These are phyloP conservation scores for Gnathonemus echidnorhynchus DNA, from an alignment of 2,113 vertebrate species.

Conservation along the genomic window DNA sequence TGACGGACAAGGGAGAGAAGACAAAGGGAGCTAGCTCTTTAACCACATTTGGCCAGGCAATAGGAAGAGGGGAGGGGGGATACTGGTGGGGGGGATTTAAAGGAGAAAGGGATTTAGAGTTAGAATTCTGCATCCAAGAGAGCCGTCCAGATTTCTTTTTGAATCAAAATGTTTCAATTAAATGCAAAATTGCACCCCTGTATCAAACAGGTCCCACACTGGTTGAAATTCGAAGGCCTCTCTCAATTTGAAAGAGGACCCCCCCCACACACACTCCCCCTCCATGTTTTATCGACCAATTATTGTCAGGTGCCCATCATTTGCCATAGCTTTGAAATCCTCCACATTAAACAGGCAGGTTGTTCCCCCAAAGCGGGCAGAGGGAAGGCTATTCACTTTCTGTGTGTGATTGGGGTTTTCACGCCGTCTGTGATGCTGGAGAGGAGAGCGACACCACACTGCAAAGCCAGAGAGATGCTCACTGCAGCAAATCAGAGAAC, in stretches of 20 bases:
- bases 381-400: constrained; percentile 49
- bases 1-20: constrained; percentile 23
- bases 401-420: constrained; percentile 39
- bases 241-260: constrained; percentile 42
- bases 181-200: constrained; percentile 28
- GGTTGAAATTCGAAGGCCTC: constrained; percentile 44
- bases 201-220: constrained; percentile 45
- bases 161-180: constrained; percentile 26
- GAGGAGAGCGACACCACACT: constrained; percentile 20
- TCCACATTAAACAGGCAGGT: constrained; percentile 55
- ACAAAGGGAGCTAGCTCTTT: constrained; percentile 21
- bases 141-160: constrained; percentile 35
- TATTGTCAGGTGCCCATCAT: constrained; percentile 52
- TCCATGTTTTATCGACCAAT: constrained; percentile 50
- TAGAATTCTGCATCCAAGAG: constrained; percentile 44
- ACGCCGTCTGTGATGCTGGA: constrained; percentile 34
- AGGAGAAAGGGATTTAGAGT: constrained; percentile 34
- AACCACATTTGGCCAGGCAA: background rate
- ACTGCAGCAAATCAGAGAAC: background rate
- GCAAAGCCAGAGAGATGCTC: background rate
- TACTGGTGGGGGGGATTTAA: background rate
- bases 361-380: constrained; percentile 49
- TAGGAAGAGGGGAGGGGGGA: constrained; percentile 21
- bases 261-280: constrained; percentile 14
- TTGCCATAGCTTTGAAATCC: constrained; percentile 52